Evolutionary conservation across 2,113 vertebrate species (phyloP).

Genomic region (Artemisiospiza belli): DNA sequence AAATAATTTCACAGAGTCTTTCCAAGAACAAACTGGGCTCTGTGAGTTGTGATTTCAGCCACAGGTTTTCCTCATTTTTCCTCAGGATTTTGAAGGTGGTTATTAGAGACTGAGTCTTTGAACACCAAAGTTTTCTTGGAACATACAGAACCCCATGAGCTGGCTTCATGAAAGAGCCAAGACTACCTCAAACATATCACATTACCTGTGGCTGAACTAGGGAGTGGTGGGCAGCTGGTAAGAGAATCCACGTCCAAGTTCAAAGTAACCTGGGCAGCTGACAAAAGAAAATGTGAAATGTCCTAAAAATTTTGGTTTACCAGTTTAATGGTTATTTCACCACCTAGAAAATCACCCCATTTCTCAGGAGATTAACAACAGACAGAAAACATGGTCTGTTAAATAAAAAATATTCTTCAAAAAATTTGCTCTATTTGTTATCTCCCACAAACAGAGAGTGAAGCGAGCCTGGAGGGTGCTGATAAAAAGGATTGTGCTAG

Average conservation of each 20-base stretch:
- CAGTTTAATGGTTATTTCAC: background rate
- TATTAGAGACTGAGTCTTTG: background rate
- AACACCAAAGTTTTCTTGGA: background rate
- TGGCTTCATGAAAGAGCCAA: background rate
- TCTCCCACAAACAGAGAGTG: background rate
- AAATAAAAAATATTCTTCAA: background rate
- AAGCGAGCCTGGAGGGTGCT: conserved; percentile 6
- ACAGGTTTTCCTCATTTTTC: background rate
- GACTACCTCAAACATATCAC: background rate
- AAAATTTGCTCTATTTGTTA: background rate
- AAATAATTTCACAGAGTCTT: background rate
- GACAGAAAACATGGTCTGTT: background rate
- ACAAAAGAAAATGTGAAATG: background rate
- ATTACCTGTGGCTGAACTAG: background rate
- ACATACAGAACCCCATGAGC: background rate
- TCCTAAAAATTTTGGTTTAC: background rate
- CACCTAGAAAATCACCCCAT: background rate
- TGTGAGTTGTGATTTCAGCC: background rate
- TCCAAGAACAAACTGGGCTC: background rate
- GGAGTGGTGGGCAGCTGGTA: background rate
- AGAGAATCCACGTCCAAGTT: background rate
- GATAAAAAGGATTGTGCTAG: conserved; percentile 35
- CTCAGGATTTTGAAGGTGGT: background rate
- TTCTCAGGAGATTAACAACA: background rate
- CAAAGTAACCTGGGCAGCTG: background rate